Evolutionary conservation across 2,113 vertebrate species (phyloP).

Genomic region (Potamarius usumacintae): DNA sequence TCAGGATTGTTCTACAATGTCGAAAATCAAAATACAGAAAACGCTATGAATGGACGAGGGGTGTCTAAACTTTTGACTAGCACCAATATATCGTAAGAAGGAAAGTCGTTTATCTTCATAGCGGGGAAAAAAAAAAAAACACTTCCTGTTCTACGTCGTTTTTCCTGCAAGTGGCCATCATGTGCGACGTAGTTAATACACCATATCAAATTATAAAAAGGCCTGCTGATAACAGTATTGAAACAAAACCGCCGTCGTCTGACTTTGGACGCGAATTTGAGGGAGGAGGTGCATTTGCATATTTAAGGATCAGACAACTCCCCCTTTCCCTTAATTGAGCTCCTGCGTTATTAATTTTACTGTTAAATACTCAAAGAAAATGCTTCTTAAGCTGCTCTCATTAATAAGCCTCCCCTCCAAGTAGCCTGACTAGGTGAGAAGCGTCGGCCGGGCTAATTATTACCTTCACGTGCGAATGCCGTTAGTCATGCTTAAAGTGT

Average conservation of each 20-base stretch:
- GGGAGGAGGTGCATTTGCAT: constrained; percentile 52
- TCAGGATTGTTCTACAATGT: too few species aligned
- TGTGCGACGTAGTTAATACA: neutral
- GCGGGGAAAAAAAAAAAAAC: neutral
- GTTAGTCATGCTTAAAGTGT: constrained; percentile 69
- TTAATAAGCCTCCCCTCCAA: constrained; percentile 62
- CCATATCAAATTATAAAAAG: neutral
- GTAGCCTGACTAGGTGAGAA: constrained; percentile 55
- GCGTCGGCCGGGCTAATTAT: constrained; percentile 68
- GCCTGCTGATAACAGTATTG: neutral
- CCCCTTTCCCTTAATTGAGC: constrained; percentile 67
- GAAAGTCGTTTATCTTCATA: neutral
- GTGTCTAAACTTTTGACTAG: too few species aligned
- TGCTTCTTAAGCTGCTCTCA: constrained; percentile 67
- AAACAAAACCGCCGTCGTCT: constrained; percentile 22
- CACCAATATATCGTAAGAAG: neutral
- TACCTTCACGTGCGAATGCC: constrained; percentile 69
- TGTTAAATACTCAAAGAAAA: constrained; percentile 74
- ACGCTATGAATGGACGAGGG: too few species aligned
- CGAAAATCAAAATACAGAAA: too few species aligned
- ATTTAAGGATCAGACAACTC: constrained; percentile 58
- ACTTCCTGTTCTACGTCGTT: neutral
- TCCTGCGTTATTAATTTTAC: constrained; percentile 75
- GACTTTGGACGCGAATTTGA: constrained; percentile 45
- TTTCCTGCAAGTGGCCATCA: neutral